Evolutionary conservation across 2,113 vertebrate species (phyloP), one percentile per base, ranked within the genome.

Genomic region (Apteryx mantelli): DNA sequence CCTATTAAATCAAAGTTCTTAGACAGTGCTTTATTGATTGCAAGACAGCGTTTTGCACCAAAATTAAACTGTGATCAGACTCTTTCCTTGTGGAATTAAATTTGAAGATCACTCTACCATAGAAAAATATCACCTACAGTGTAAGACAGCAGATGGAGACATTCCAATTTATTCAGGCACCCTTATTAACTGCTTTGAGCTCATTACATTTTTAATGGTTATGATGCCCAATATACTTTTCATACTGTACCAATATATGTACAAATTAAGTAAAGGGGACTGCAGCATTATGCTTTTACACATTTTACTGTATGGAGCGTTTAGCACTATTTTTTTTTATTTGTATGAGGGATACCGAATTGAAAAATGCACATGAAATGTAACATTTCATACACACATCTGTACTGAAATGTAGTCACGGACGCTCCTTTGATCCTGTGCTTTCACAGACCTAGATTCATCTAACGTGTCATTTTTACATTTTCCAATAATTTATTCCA

Each of bases 1-100:
- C 82, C 97, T 66, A 95, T 95, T 97, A 97, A 97, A 97, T 96
- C 95, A 88, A 96, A 98, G 96, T 97, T 97, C 97, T 96, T 95
- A 80, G 96, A 97, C 95, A 87, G 77, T 86, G 86, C 32, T 89
- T 97, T 98, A 98, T 98, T 98, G 97, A 98, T 98, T 97, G 95
- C 52, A 16, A 97, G 96, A 71, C 75, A 76, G 96, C 78, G 3
- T 97, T 98, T 34, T 95, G 91, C 93, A 91, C 92, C 87, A 89
- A 97, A 98, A 98, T 98, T 98, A 98, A 98, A 96, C 92, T 92
- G 81, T 56, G 91, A 98, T 98, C 98, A 97, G 93, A 88, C 94
- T 95, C 82, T 90, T 97, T 98, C 97, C 91, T 97, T 50, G 3
- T 73, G 80, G 96, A 98, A 98, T 97, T 97, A 97, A 92, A 97